Evolutionary conservation across 2,888 invertebrate genomes (phyloP).

Genomic region (Ennomos fuscantarius): DNA sequence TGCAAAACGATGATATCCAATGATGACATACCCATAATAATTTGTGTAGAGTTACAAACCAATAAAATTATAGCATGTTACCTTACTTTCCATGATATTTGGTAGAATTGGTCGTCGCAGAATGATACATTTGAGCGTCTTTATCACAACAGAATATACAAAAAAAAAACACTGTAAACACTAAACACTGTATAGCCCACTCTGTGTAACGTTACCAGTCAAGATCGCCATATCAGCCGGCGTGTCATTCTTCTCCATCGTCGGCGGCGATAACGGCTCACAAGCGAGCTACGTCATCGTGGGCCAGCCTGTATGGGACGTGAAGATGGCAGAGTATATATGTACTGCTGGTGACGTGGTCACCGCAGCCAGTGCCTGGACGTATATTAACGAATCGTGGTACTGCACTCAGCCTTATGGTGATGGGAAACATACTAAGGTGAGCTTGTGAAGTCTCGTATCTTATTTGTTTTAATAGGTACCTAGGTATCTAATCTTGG

Average conservation of each 20-base stretch:
- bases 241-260: constrained; percentile 82
- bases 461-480: too few relatives aligned
- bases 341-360: constrained; percentile 86
- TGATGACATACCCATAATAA: too few relatives aligned
- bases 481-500: too few relatives aligned
- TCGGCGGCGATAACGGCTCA: constrained; percentile 74
- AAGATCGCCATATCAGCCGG: constrained; percentile 88
- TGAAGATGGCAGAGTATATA: constrained; percentile 73
- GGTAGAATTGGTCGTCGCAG: too few relatives aligned
- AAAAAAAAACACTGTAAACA: too few relatives aligned
- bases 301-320: constrained; percentile 87
- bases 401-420: constrained; percentile 83
- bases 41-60: too few relatives aligned
- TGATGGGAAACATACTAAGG: constrained; percentile 83
- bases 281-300: constrained; percentile 85
- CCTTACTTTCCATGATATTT: too few relatives aligned
- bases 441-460: constrained; percentile 15
- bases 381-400: constrained; percentile 85
- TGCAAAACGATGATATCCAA: too few relatives aligned
- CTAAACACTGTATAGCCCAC: too few relatives aligned
- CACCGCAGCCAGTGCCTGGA: constrained; percentile 85
- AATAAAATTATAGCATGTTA: too few relatives aligned
- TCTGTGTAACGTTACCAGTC: constrained; percentile 63
- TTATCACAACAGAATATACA: too few relatives aligned
- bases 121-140: too few relatives aligned